Evolutionary conservation across 2,113 vertebrate species (phyloP).

Genomic region (Castor canadensis): DNA sequence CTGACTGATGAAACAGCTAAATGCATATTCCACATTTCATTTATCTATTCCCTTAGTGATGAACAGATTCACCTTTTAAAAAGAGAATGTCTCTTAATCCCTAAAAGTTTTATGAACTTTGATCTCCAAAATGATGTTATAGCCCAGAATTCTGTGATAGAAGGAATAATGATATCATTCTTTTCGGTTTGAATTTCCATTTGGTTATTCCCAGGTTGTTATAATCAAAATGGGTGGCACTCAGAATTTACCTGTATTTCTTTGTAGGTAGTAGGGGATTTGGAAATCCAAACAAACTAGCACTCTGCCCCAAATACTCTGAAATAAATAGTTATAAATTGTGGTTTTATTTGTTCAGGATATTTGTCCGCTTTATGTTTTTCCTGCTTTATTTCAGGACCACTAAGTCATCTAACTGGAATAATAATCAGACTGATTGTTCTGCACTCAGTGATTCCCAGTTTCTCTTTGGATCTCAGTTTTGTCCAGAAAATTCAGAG

Average conservation of each 20-base stretch:
- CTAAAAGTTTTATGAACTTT: neutral
- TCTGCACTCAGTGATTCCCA: constrained; percentile 92
- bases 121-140: neutral
- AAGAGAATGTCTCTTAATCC: neutral
- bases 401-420: constrained; percentile 80
- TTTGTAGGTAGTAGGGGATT: neutral
- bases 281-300: constrained; percentile 39
- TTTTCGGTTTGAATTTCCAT: constrained; percentile 26
- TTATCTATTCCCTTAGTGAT: neutral
- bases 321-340: constrained; percentile 20
- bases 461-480: constrained; percentile 92
- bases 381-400: constrained; percentile 78
- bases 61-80: neutral
- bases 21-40: neutral
- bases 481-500: constrained; percentile 90
- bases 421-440: constrained; percentile 83
- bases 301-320: constrained; percentile 18
- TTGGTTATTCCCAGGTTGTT: neutral
- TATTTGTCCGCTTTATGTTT: constrained; percentile 7
- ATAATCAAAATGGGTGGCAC: constrained; percentile 10
- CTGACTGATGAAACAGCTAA: neutral
- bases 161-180: neutral
- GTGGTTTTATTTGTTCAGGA: constrained; percentile 39
- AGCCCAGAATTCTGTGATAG: neutral
- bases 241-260: constrained; percentile 29